Conservation (phyloP, 1,140 invertebrate genomes). For the Brachionus koreanus region DNA sequence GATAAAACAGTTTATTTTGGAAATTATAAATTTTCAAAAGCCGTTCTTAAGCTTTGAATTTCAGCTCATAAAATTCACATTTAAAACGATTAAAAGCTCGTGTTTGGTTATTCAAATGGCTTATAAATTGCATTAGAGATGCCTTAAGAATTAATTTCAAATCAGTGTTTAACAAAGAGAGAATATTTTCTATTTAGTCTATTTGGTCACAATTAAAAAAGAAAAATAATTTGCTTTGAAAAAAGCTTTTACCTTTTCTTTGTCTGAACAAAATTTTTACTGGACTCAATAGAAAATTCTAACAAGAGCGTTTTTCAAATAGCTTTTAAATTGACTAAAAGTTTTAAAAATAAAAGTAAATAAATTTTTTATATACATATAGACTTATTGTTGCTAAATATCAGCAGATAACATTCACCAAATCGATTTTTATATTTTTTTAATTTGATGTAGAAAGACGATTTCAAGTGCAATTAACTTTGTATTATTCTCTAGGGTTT, state of each 20-base stretch:
- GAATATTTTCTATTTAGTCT: background rate
- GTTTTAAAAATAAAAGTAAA: background rate
- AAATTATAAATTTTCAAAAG: background rate
- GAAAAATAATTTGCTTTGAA: background rate
- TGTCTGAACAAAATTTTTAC: background rate
- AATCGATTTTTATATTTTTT: conserved; percentile 11
- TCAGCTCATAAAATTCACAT: background rate
- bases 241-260: background rate
- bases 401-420: background rate
- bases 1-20: background rate
- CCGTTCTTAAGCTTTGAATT: background rate
- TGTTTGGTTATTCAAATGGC: background rate
- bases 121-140: background rate
- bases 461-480: conserved; percentile 24
- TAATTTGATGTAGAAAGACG: background rate
- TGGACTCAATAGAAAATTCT: background rate
- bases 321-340: background rate
- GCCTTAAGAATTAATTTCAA: background rate
- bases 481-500: conserved; percentile 9
- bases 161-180: background rate
- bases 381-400: background rate
- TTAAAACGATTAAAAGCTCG: background rate
- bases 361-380: background rate
- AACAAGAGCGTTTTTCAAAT: background rate
- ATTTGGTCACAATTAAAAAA: background rate